Base-by-base conservation (phyloP, 2,888 invertebrate species). In the Atherix ibis region DNA sequence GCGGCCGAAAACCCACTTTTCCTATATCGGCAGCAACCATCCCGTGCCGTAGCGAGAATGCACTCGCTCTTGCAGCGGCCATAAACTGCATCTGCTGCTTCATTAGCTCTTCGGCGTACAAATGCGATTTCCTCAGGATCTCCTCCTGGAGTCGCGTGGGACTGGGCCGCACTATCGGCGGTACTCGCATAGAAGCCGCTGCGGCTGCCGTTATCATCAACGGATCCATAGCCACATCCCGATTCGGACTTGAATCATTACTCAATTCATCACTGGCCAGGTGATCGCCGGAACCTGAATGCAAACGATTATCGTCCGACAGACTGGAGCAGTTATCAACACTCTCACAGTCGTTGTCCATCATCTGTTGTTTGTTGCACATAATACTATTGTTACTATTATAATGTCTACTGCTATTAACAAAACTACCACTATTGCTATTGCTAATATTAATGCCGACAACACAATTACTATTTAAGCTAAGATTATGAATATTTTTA, bases 11-110 rank as follows among this genome's bases (percentile, higher is more conserved):
- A 2, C 45, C 43, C 15, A 42, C 39, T 37, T 43, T 42, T 9
- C 37, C 34, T 4, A 35, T 32, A 14, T 39, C 40, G 1, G 24
- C 35, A 14, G 29, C 28, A 16, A 28, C 9, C 10, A 30, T 18
- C 15, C 40, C 41, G 3, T 47, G 44, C 1, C 47, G 49, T 38
- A 50, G 27, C 2, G 57, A 50, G 17, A 58, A 47, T 0, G 58
- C 59, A 43, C 54, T 58, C 0, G 53, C 59, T 2, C 58, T 42
- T 2, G 61, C 61, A 3, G 58, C 61, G 2, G 59, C 59, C 56
- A 62, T 59, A 16, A 62, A 50, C 27, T 58, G 60, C 58, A 61
- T 58, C 44, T 62, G 62, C 38, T 62, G 61, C 42, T 60, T 58
- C 55, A 62, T 56, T 24, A 62, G 40, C 44, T 62, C 59, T 44